Evolutionary conservation across 1,140 invertebrate genomes (phyloP).

Genomic region (Brachionus paranguensis): DNA sequence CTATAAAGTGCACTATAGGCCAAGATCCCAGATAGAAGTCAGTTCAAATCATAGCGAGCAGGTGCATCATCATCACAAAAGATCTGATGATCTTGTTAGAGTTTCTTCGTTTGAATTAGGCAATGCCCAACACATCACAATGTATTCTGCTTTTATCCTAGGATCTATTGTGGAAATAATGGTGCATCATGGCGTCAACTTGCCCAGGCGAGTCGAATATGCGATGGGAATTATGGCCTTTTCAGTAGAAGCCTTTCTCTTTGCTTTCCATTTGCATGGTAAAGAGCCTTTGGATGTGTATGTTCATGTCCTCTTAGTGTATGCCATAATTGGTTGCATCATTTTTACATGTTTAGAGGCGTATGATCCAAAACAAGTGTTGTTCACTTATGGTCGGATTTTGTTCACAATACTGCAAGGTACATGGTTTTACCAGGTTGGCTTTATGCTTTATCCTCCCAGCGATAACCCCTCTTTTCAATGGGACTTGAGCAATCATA

Average conservation of each 20-base stretch:
- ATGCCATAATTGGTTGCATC: constrained; percentile 49
- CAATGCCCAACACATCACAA: constrained; percentile 56
- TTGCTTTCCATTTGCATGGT: constrained; percentile 57
- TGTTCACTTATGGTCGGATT: constrained; percentile 49
- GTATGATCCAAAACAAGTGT: constrained; percentile 50
- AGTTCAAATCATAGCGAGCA: not conserved
- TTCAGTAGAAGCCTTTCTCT: constrained; percentile 53
- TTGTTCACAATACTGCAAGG: constrained; percentile 57
- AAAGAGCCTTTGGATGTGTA: constrained; percentile 53
- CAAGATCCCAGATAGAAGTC: not conserved
- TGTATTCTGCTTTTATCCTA: constrained; percentile 58
- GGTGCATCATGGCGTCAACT: constrained; percentile 48
- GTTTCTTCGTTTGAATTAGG: not conserved
- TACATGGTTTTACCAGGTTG: constrained; percentile 59
- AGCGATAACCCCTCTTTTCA: constrained; percentile 41
- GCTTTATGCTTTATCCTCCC: constrained; percentile 57
- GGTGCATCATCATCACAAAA: not conserved
- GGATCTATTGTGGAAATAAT: constrained; percentile 54
- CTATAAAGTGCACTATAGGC: not conserved
- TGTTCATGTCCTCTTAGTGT: constrained; percentile 56
- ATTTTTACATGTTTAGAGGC: constrained; percentile 52
- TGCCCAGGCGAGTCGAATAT: constrained; percentile 55
- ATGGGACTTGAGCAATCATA: constrained; percentile 53
- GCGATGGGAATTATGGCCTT: constrained; percentile 46
- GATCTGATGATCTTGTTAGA: not conserved